A percentile compares a stretch with the other conserved stretches of the same genome.
Conservation (phyloP, 2,888 invertebrate species). For the Leucania comma region DNA sequence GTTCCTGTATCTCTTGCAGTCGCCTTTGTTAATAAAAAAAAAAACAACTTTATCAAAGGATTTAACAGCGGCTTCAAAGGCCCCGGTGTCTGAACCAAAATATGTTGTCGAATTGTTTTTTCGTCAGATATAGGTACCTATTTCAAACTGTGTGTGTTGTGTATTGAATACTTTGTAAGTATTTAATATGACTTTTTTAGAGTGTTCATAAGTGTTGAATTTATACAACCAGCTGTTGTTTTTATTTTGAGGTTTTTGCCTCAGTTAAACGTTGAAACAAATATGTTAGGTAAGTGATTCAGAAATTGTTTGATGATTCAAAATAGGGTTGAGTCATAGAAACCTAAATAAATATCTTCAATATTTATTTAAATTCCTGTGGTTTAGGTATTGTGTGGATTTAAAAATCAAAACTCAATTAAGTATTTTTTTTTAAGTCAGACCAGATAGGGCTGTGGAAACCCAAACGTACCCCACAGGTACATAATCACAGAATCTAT, state of each 20-base stretch:
- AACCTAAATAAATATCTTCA: constrained; percentile 36
- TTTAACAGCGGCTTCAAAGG: neutral
- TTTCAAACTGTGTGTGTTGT: too few relatives aligned
- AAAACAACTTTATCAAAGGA: too few relatives aligned
- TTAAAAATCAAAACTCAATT: constrained; percentile 56
- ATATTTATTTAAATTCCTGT: constrained; percentile 26
- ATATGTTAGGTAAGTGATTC: constrained; percentile 17
- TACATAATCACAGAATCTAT: constrained; percentile 88
- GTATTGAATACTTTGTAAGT: neutral
- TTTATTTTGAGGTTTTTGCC: neutral
- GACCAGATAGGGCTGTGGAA: constrained; percentile 82
- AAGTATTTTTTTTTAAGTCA: constrained; percentile 79
- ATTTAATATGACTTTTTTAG: neutral
- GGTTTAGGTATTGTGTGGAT: constrained; percentile 23
- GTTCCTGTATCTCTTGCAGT: neutral
- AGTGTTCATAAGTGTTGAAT: neutral
- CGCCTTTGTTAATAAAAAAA: neutral
- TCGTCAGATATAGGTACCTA: neutral
- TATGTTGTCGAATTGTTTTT: neutral
- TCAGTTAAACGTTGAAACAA: neutral
- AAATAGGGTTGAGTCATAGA: constrained; percentile 21
- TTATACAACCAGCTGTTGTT: neutral
- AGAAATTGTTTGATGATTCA: constrained; percentile 20
- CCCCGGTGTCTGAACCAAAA: neutral
- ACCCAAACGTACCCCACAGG: constrained; percentile 82